Evolutionary conservation across 2,113 vertebrate genomes (phyloP).

Genomic region (Limanda limanda): DNA sequence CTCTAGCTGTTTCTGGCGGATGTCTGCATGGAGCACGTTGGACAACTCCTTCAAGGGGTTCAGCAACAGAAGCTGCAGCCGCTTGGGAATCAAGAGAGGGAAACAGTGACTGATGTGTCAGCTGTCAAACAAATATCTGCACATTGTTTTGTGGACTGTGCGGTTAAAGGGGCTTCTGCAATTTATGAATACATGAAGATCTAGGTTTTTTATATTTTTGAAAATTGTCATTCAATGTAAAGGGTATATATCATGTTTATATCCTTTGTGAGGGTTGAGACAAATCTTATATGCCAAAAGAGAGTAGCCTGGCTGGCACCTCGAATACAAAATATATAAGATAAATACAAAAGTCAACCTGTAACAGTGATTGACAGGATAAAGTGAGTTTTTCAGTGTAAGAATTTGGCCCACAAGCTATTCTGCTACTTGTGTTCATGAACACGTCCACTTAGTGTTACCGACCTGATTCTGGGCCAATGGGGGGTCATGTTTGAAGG

Average conservation of each 20-base stretch:
- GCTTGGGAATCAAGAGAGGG: conserved; percentile 77
- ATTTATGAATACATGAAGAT: too few species aligned
- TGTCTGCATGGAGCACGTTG: conserved; percentile 93
- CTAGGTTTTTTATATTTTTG: too few species aligned
- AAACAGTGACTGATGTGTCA: neutral
- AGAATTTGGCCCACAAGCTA: conserved; percentile 5
- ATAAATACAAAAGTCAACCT: too few species aligned
- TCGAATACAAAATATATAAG: too few species aligned
- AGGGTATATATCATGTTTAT: too few species aligned
- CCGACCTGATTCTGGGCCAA: conserved; percentile 94
- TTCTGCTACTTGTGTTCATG: neutral
- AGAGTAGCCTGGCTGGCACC: too few species aligned
- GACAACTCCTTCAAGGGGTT: conserved; percentile 97
- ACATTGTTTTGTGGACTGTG: too few species aligned
- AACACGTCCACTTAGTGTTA: neutral
- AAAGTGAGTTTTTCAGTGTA: neutral
- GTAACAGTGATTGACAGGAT: too few species aligned
- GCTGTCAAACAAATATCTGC: neutral
- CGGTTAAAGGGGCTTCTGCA: too few species aligned
- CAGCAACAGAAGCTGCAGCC: conserved; percentile 93
- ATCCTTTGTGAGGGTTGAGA: neutral
- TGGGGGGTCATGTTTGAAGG: conserved; percentile 92
- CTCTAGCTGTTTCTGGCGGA: conserved; percentile 96
- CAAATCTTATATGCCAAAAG: too few species aligned
- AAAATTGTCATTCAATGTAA: too few species aligned